Base-by-base conservation (phyloP, 2,888 invertebrate species). In the Pristionchus maxplancki region DNA sequence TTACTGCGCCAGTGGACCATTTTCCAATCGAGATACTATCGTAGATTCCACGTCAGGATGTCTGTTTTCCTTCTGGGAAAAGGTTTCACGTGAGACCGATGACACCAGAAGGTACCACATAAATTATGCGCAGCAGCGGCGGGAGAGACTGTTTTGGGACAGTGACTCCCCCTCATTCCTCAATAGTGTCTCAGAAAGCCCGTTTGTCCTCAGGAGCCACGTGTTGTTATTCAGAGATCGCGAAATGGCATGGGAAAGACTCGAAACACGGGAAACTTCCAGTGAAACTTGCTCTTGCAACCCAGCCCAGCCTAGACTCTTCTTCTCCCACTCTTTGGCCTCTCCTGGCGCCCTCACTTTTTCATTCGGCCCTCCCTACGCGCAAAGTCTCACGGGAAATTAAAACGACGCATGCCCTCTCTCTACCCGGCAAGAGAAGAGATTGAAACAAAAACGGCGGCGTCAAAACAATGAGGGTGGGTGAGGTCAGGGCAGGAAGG, bases 351-450 rank as follows among this genome's bases (percentile, higher is more conserved):
- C 24, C 31, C 20, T 34, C 82, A 53, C 28, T 48, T n/a, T 20
- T 31, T 71, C 71, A 37, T 53, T 34, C 34, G 20, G 31, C 34
- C 37, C 82, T 53, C 82, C 53, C 82, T 53, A 83, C 53, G 50
- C 81, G 11, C 24, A 34, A 53, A 34, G 82, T 83, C 82, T 83
- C 82, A 83, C 82, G 82, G 82, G 82, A 83, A 83, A 83, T 83
- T 83, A 53, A 83, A 53, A 24, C 58, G 58, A 17, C 8, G 20
- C 28, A n/a, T 78, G 78, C 44, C 78, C 78, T 78, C 17, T 74
- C 62, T 11, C 67, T 37, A 17, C 34, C 67, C 6, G n/a, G 44
- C 44, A 13, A 44, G 78, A 13, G n/a, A 58, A 17, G 20, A 48
- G 44, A 78, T 44, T 48, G 44, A 78, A 78, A 78, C 78, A 78